A percentile compares a stretch with the other conserved stretches of the same genome.
These are phyloP conservation scores for Danio tinwini DNA, from an alignment of 2,797 vertebrate species.

Conservation along the genomic window DNA sequence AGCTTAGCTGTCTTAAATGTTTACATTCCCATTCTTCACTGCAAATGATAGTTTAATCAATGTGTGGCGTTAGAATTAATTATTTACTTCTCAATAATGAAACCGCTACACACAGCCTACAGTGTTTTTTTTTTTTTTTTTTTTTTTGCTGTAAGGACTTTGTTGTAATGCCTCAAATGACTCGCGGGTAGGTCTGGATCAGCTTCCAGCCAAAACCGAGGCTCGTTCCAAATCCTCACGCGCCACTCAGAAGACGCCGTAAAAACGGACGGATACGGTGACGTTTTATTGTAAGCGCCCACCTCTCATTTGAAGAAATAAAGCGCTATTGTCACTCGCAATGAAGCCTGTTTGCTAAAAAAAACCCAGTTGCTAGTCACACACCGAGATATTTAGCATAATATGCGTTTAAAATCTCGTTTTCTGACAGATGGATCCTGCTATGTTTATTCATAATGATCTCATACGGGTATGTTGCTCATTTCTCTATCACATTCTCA, in stretches of 20 bases:
- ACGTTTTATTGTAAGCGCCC: constrained; percentile 35
- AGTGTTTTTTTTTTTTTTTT: too few relatives aligned
- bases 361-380: not conserved
- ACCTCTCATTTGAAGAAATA: constrained; percentile 35
- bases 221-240: not conserved
- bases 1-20: not conserved
- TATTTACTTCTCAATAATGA: not conserved
- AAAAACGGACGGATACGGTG: not conserved
- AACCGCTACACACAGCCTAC: not conserved
- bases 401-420: not conserved
- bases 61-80: not conserved
- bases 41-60: not conserved
- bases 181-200: not conserved
- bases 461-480: constrained; percentile 38
- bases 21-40: not conserved
- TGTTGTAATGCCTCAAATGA: too few relatives aligned
- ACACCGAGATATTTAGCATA: not conserved
- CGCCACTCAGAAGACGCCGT: constrained; percentile 1
- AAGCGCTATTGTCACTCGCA: constrained; percentile 11
- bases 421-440: not conserved
- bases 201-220: not conserved
- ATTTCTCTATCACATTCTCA: constrained; percentile 9
- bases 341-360: constrained; percentile 1
- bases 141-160: too few relatives aligned
- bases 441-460: not conserved